phyloP scores from a whole-genome alignment of 2,888 invertebrate species.

The Ametastegia equiseti region DNA sequence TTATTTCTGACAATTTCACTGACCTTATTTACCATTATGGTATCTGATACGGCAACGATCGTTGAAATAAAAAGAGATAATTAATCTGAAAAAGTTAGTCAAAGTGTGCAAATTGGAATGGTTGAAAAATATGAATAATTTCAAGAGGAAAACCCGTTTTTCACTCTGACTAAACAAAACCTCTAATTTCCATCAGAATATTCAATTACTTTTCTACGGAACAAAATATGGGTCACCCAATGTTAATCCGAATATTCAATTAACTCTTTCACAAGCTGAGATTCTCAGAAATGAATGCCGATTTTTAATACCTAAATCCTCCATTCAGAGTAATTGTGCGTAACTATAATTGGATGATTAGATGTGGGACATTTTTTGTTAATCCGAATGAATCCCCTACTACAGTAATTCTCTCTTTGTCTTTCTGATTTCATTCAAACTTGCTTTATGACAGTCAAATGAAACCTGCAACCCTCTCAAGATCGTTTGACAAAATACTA shows the following conservation, averaged over 20 bases:
- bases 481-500: not conserved
- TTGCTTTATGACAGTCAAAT: too few species aligned
- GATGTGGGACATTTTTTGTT: not conserved
- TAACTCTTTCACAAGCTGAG: not conserved
- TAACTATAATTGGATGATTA: not conserved
- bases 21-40: too few species aligned
- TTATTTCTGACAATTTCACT: too few species aligned
- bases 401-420: not conserved
- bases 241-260: slow-evolving; percentile 28
- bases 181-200: slow-evolving; percentile 28
- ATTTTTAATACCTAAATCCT: slow-evolving; percentile 1
- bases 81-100: not conserved
- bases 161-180: slow-evolving; percentile 9
- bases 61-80: not conserved
- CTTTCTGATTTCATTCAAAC: not conserved
- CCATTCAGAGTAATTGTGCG: slow-evolving; percentile 4
- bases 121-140: slow-evolving; percentile 9
- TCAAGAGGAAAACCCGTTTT: not conserved
- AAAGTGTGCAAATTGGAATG: not conserved
- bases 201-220: slow-evolving; percentile 3
- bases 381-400: not conserved
- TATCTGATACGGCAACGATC: too few species aligned
- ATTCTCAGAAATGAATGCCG: not conserved
- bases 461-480: not conserved
- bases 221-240: not conserved